A percentile compares a stretch with the other conserved stretches of the same genome.
phyloP scores from a whole-genome alignment of 2,888 invertebrate genomes.

The Gastrophysa polygoni region DNA sequence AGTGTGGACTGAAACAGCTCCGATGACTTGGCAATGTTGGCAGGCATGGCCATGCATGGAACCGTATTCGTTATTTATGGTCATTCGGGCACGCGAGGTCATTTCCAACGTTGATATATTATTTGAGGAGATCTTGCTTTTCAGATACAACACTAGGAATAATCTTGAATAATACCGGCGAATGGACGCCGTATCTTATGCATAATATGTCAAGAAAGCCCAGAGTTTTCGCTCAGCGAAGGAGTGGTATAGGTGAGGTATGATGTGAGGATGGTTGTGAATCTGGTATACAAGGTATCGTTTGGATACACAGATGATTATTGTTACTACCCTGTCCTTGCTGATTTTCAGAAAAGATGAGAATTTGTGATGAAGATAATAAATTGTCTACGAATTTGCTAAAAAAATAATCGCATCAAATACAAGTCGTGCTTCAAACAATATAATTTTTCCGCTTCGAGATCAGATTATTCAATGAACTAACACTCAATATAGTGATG shows the following conservation, averaged over 20 bases:
- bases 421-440: no score
- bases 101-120: constrained; percentile 41
- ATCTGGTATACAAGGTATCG: not conserved
- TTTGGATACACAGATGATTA: no score
- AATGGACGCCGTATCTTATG: constrained; percentile 20
- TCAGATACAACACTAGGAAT: constrained; percentile 33
- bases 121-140: constrained; percentile 38
- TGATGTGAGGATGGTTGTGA: not conserved
- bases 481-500: no score
- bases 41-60: constrained; percentile 29
- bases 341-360: no score
- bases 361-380: no score
- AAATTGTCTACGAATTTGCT: no score
- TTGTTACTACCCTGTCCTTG: no score
- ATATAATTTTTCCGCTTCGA: no score
- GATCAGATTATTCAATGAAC: no score
- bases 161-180: constrained; percentile 35
- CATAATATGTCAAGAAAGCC: constrained; percentile 15
- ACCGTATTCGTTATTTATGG: constrained; percentile 28
- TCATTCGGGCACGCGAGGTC: constrained; percentile 34
- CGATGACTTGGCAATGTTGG: not conserved
- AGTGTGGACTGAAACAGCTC: not conserved
- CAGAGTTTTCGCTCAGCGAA: constrained; percentile 11
- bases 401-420: no score
- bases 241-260: constrained; percentile 14